These are phyloP conservation scores for Melitaea athalia DNA, from an alignment of 2,888 invertebrate species.

Conservation along the genomic window DNA sequence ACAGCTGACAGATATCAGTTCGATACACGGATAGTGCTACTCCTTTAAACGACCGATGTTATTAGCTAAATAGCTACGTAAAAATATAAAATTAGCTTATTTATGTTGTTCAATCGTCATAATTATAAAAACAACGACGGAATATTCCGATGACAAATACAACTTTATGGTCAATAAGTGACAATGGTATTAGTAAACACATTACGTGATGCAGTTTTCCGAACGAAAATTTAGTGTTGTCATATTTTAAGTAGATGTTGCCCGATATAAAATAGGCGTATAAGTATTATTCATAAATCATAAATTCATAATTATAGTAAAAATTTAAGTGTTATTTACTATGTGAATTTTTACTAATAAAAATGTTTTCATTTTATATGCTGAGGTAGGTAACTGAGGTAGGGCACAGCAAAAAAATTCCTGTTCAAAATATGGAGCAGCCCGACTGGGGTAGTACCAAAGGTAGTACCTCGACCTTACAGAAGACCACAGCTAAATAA, in stretches of 20 bases:
- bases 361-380: too few relatives aligned
- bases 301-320: too few relatives aligned
- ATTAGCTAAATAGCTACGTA: background rate
- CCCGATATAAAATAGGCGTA: background rate
- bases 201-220: constrained; percentile 32
- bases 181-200: constrained; percentile 34
- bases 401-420: too few relatives aligned
- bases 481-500: too few relatives aligned
- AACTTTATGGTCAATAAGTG: constrained; percentile 26
- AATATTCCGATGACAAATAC: constrained; percentile 24
- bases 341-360: too few relatives aligned
- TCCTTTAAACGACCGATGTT: constrained; percentile 5
- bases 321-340: too few relatives aligned
- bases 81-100: background rate
- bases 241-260: constrained; percentile 6
- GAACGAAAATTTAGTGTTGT: constrained; percentile 28
- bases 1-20: constrained; percentile 49
- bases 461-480: too few relatives aligned
- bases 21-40: constrained; percentile 28
- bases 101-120: constrained; percentile 1
- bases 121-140: background rate
- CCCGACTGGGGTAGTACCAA: too few relatives aligned
- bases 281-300: too few relatives aligned
- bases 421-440: too few relatives aligned
- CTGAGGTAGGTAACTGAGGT: too few relatives aligned